These are phyloP conservation scores for Amia ocellicauda DNA, from an alignment of 2,113 vertebrate genomes.

Conservation along the genomic window DNA sequence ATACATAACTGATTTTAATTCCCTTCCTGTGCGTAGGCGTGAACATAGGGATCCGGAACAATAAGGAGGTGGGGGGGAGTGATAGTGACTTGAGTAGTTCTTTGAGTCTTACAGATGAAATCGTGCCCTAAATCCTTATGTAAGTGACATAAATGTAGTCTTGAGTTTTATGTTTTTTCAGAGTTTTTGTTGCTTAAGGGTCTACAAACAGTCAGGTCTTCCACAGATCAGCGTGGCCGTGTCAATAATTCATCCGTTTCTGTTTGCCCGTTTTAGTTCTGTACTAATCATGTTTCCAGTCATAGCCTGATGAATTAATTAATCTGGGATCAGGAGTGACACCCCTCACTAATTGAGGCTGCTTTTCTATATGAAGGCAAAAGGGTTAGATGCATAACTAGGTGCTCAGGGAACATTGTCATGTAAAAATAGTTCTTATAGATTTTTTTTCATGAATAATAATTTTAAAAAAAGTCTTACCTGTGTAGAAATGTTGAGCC, in stretches of 20 bases:
- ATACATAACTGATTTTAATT: conserved; percentile 21
- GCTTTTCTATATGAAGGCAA: no score
- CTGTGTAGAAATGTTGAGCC: no score
- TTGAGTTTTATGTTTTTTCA: not conserved
- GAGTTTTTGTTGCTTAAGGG: not conserved
- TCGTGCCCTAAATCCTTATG: conserved; percentile 20
- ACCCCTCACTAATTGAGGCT: no score
- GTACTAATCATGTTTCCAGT: no score
- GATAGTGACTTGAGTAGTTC: conserved; percentile 10
- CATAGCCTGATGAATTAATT: no score
- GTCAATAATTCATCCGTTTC: conserved; percentile 1
- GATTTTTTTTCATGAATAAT: no score
- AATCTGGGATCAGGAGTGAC: no score
- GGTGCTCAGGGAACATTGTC: no score
- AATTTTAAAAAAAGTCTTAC: no score
- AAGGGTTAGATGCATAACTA: no score
- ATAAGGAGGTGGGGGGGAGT: conserved; percentile 22
- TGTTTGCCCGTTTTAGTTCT: no score
- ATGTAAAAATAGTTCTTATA: no score
- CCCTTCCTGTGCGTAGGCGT: conserved; percentile 9
- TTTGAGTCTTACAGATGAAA: conserved; percentile 13
- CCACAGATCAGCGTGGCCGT: not conserved
- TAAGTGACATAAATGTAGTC: not conserved
- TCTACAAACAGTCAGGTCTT: not conserved
- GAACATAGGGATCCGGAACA: conserved; percentile 17